A percentile compares a stretch with the other conserved stretches of the same genome.
phyloP scores from a whole-genome alignment of 2,113 vertebrate species.

The Nothocercus nigrocapillus region DNA sequence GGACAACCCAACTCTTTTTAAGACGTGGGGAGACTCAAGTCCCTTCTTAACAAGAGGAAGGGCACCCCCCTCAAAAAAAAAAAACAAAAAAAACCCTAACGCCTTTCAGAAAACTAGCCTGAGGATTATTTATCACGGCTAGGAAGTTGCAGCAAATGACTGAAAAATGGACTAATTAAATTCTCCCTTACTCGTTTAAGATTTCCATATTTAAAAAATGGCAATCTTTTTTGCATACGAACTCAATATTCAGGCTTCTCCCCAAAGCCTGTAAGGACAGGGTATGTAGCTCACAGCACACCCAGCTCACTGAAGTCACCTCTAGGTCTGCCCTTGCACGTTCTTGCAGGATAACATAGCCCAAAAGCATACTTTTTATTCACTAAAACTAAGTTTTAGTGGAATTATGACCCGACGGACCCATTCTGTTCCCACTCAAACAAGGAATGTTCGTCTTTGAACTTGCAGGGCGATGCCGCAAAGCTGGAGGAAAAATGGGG shows the following conservation, averaged over 20 bases:
- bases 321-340: neutral
- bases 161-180: neutral
- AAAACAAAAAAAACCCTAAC: too few relatives aligned
- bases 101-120: neutral
- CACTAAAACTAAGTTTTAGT: neutral
- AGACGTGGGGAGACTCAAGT: neutral
- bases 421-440: neutral
- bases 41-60: neutral
- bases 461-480: too few relatives aligned
- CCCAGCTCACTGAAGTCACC: neutral
- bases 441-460: neutral
- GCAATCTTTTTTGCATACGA: neutral
- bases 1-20: neutral
- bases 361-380: neutral
- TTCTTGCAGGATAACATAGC: neutral
- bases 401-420: neutral
- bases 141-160: neutral
- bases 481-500: neutral
- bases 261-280: neutral
- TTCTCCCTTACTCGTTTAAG: neutral
- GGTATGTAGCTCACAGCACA: neutral
- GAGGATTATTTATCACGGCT: neutral
- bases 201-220: neutral
- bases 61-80: too few relatives aligned
- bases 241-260: neutral